Percentiles rank a stretch among this genome's conserved stretches.
These are phyloP conservation scores for Trachemys scripta DNA, from an alignment of 2,113 vertebrate genomes.

Conservation along the genomic window DNA sequence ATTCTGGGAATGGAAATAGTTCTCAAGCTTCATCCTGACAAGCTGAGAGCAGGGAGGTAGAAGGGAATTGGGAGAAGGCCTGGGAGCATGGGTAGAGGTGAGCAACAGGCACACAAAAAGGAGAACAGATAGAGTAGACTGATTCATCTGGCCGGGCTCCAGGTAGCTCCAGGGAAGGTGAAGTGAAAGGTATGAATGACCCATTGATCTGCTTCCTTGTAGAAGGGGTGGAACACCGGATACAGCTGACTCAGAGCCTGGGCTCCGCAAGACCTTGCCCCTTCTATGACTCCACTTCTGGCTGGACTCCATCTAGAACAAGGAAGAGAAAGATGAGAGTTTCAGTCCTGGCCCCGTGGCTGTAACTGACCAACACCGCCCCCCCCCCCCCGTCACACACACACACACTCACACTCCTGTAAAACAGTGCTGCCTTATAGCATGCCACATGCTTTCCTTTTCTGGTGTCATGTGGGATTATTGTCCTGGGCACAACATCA, in stretches of 20 bases:
- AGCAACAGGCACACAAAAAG: background rate
- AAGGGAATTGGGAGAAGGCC: background rate
- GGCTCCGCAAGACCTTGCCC: background rate
- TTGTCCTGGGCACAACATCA: no score
- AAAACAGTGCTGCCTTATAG: no score
- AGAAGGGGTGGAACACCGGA: background rate
- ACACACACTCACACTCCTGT: background rate
- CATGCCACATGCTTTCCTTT: background rate
- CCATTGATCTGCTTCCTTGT: background rate
- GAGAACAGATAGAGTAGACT: background rate
- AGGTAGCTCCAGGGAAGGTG: background rate
- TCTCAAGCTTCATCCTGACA: background rate
- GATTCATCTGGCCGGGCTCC: background rate
- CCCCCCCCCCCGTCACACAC: no score
- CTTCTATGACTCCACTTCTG: background rate
- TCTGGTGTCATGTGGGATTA: no score
- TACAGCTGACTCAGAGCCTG: background rate
- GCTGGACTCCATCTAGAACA: background rate
- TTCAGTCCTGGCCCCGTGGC: rapidly evolving
- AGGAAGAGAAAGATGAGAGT: background rate
- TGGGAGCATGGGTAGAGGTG: background rate
- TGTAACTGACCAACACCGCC: rapidly evolving
- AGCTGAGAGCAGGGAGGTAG: background rate
- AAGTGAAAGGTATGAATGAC: background rate
- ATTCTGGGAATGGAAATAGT: background rate